phyloP scores from a whole-genome alignment of 2,113 vertebrate genomes.

The Hemibagrus wyckioides region DNA sequence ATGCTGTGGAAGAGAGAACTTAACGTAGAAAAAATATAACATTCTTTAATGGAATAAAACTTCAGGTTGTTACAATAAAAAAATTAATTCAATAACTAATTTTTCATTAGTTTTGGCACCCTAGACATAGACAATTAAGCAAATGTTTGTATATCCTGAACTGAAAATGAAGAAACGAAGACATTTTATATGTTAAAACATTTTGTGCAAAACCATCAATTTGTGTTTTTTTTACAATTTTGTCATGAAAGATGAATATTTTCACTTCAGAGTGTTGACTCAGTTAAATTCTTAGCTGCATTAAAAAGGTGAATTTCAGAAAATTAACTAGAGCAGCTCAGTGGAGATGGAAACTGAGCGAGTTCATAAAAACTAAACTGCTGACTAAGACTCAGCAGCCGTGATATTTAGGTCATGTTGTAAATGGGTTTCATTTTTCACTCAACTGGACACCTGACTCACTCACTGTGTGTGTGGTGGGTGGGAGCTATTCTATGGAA shows the following conservation, averaged over 20 bases:
- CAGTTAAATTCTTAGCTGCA: background rate
- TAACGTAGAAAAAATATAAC: too few species aligned
- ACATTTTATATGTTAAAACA: background rate
- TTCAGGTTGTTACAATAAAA: background rate
- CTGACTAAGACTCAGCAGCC: background rate
- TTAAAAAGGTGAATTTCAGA: background rate
- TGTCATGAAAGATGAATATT: background rate
- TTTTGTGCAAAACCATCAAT: background rate
- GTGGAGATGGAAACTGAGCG: background rate
- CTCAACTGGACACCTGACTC: background rate
- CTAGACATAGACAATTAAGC: background rate
- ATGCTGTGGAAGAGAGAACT: too few species aligned
- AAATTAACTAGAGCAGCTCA: background rate
- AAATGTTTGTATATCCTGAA: background rate
- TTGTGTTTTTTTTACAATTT: background rate
- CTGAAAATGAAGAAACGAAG: background rate
- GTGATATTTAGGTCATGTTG: background rate
- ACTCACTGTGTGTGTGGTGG: background rate
- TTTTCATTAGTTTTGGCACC: background rate
- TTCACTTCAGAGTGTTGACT: background rate
- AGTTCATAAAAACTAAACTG: background rate
- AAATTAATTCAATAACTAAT: background rate
- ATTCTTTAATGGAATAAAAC: too few species aligned
- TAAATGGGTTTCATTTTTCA: background rate
- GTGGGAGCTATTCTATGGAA: background rate